Evolutionary conservation across 2,888 invertebrate genomes (phyloP), one percentile per base, ranked within the genome.

Genomic region (Steromphala cineraria): DNA sequence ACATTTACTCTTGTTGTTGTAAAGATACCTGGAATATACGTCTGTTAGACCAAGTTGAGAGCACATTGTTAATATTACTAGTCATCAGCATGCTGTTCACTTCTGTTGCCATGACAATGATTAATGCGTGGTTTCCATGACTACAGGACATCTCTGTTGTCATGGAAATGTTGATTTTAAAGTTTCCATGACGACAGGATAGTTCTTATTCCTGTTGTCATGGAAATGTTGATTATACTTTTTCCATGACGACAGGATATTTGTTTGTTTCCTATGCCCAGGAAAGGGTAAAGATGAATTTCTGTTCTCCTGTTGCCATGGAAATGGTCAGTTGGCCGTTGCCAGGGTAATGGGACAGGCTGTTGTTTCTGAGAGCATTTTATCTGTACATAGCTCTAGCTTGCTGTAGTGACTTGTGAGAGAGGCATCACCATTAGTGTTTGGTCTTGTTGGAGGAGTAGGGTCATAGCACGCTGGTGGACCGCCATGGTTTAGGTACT

Each of bases 351-450:
- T 13, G 28, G 62, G 28, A 28, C 28, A 62, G 62, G 62, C 62
- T 62, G 62, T 62, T 62, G 62, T 62, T 62, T 62, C 62, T 62
- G 62, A 62, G 62, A 62, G 62, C 62, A 62, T 62, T 62, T 62
- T 62, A 62, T 62, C 62, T 62, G 62, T 62, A 62, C 62, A 62
- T 62, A 62, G 62, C 62, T 62, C 21, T 62, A 62, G 62, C 62
- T 62, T 62, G 10, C 28, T 62, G 62, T 62, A 28, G 62, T 28
- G 24, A 28, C 28, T 24, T 28, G 28, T 62, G 24, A 28, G 62
- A 28, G 21, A 28, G 13, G 15, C 62, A 24, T 62, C 24, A 24
- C 24, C 62, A 24, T 62, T 46, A 46, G 10, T 46, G 46, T 46
- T 46, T 46, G 46, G 46, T 46, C 46, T 10, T 46, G 46, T 46